phyloP scores from a whole-genome alignment of 1,140 invertebrate genomes.

The Lanistes nyassanus region DNA sequence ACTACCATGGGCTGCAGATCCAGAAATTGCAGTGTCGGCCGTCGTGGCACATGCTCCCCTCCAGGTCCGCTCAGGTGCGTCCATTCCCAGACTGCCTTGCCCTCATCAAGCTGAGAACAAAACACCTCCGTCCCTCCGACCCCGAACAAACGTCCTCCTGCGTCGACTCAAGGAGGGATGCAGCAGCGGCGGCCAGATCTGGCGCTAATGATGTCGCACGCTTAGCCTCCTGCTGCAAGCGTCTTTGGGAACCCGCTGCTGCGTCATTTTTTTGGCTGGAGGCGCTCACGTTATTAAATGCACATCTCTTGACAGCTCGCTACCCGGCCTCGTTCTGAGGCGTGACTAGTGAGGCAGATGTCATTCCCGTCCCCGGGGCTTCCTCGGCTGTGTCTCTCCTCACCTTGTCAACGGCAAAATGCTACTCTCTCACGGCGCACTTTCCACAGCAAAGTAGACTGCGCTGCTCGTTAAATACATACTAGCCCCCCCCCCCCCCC shows the following conservation, averaged over 20 bases:
- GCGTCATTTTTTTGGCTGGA: constrained; percentile 6
- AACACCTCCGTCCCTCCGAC: background rate
- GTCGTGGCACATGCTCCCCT: background rate
- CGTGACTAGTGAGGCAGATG: constrained; percentile 1
- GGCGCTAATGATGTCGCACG: background rate
- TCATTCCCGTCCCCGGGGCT: background rate
- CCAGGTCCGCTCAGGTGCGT: background rate
- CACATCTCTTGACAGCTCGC: constrained; percentile 2
- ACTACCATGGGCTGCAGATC: too few relatives aligned
- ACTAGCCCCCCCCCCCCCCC: background rate
- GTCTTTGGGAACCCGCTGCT: background rate
- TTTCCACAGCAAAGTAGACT: background rate
- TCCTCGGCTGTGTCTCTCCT: background rate
- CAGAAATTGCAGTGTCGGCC: background rate
- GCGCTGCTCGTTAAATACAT: background rate
- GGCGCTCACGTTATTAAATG: constrained; percentile 5
- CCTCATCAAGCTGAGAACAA: background rate
- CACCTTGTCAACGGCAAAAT: background rate
- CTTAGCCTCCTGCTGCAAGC: background rate
- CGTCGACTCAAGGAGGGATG: background rate
- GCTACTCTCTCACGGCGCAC: too few relatives aligned
- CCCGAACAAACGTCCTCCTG: background rate
- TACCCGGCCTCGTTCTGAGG: constrained; percentile 7
- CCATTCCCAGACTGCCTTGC: background rate
- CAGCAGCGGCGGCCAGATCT: background rate